A percentile compares a stretch with the other conserved stretches of the same genome.
phyloP scores from a whole-genome alignment of 1,140 invertebrate species.

The Caenorhabditis brenneri region DNA sequence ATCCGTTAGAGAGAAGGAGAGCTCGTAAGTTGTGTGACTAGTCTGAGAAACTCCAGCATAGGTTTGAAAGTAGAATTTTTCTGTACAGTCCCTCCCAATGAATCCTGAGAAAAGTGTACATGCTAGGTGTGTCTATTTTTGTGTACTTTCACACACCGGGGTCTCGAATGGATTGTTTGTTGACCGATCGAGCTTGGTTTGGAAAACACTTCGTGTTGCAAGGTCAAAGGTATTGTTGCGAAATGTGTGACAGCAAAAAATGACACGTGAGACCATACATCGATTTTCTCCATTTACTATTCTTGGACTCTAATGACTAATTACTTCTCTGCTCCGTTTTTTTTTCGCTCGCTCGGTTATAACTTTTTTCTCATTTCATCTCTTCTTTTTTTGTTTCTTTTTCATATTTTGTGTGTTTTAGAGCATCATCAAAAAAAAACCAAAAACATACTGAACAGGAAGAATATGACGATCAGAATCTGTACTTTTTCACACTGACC shows the following conservation, averaged over 20 bases:
- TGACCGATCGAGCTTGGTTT: slow-evolving; percentile 14
- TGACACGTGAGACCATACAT: neutral
- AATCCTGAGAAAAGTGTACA: neutral
- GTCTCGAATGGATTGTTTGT: neutral
- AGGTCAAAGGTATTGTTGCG: slow-evolving; percentile 30
- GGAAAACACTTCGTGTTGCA: slow-evolving; percentile 22
- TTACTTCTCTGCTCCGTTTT: neutral
- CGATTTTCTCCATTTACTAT: neutral
- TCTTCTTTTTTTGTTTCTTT: neutral
- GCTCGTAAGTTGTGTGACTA: too few relatives aligned
- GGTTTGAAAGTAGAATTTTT: too few relatives aligned
- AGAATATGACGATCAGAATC: neutral
- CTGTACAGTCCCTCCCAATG: too few relatives aligned
- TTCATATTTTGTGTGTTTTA: neutral
- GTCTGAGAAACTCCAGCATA: too few relatives aligned
- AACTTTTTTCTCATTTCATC: neutral
- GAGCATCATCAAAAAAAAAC: neutral
- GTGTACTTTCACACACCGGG: neutral
- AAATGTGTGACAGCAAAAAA: neutral
- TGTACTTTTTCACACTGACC: too few relatives aligned
- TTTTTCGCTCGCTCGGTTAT: neutral
- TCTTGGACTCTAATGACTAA: neutral
- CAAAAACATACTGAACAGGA: neutral
- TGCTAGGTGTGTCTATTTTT: neutral
- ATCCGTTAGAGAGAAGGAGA: too few relatives aligned